Evolutionary conservation across 2,888 invertebrate species (phyloP), one percentile per base, ranked within the genome.

Genomic region (Pterostichus madidus): DNA sequence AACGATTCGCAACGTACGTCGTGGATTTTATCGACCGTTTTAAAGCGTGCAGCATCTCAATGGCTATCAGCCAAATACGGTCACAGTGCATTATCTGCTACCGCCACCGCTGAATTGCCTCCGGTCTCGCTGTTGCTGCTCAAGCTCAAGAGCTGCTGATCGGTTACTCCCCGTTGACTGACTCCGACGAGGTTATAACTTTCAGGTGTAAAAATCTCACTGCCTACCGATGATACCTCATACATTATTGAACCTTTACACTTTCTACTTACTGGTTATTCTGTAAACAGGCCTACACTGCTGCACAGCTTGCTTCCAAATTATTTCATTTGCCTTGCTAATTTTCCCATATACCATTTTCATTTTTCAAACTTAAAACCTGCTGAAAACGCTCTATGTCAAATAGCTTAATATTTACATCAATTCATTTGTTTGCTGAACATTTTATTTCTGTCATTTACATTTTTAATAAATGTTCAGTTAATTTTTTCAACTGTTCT

Each of bases 1-100:
- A 73, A 75, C 73, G 75, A 80, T 80, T 80, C 80, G 80, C 73
- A 80, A 80, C 80, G 80, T 80, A 80, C 73, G 35, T 73, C 80
- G 71, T 35, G 52, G 71, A 56, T 81, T 81, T 81, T 75, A 81
- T 81, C 75, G 81, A 75, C 81, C 81, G 75, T 81, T 81, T 59
- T 80, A 71, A 80, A 80, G 56, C 80, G 71, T 80, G 73, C 56
- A 80, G 46, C 52, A 78, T 78, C 78, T 78, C 78, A 78, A 78
- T 61, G 78, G 78, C 59, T 56, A 78, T 68, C 80, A 64, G 68
- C 80, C 80, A 80, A 80, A 80, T 80, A 80, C 80, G 80, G 80
- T 64, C 80, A 80, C 64, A 78, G 44, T 61, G 61, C 46, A 78
- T 78, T 78, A 78, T 78, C 56, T 78, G 46, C 59, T 64, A 64